A percentile compares a stretch with the other conserved stretches of the same genome.
Evolutionary conservation across 1,140 invertebrate genomes (phyloP).

Genomic region (Musca vetustissima): DNA sequence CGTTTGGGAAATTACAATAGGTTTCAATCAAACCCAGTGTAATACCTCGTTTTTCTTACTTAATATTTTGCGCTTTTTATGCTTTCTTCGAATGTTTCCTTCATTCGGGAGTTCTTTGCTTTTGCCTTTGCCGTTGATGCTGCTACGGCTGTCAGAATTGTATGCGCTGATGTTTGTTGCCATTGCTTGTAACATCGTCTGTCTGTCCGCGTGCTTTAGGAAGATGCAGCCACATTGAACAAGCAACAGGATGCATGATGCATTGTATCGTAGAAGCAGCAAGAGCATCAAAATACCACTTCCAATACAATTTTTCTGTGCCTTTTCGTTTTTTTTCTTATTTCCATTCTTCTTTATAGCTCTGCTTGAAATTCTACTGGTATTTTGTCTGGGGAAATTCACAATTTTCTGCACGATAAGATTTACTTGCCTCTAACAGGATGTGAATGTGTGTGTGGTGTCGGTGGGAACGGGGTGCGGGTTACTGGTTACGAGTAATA

Average conservation of each 20-base stretch:
- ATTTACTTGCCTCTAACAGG: constrained; percentile 26
- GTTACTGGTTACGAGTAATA: too few species aligned
- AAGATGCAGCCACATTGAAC: too few species aligned
- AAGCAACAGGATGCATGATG: constrained; percentile 11
- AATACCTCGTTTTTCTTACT: constrained; percentile 7
- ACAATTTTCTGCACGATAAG: constrained; percentile 28
- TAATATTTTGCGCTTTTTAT: constrained; percentile 11
- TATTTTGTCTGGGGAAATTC: constrained; percentile 28
- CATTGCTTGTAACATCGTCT: background rate
- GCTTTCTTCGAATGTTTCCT: background rate
- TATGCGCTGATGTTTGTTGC: background rate
- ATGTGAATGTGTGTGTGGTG: constrained; percentile 2
- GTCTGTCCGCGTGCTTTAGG: too few species aligned
- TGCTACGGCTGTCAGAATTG: constrained; percentile 10
- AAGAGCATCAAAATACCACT: too few species aligned
- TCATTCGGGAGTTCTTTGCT: background rate
- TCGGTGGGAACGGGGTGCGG: too few species aligned
- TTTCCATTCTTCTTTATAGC: background rate
- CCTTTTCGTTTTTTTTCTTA: background rate
- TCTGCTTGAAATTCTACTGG: background rate
- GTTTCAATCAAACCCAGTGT: constrained; percentile 28
- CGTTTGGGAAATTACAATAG: constrained; percentile 31
- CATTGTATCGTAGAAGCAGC: background rate
- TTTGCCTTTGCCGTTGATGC: too few species aligned
- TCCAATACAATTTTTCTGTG: too few species aligned